A percentile compares a stretch with the other conserved stretches of the same genome.
These are phyloP conservation scores for Carcharodon carcharias DNA, from an alignment of 2,797 vertebrate species.

Conservation along the genomic window DNA sequence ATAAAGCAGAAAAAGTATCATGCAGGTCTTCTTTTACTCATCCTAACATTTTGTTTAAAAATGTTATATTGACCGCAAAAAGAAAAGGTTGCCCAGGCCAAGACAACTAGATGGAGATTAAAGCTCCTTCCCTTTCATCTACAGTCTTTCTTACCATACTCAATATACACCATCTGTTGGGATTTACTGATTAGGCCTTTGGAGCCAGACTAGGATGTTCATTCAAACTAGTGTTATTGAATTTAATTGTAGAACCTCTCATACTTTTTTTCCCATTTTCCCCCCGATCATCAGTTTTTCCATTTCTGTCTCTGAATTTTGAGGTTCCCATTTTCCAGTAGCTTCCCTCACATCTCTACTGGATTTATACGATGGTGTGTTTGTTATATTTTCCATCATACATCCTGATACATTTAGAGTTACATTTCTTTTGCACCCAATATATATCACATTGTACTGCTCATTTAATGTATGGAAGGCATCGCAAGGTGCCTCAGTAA, in stretches of 20 bases:
- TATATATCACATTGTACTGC: background rate
- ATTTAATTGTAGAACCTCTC: background rate
- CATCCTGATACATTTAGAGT: background rate
- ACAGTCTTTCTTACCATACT: background rate
- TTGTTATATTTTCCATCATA: background rate
- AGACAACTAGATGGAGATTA: background rate
- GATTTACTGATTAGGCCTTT: background rate
- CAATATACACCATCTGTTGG: background rate
- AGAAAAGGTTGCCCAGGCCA: background rate
- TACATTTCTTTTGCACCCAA: background rate
- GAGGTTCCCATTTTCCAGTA: background rate
- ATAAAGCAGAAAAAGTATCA: background rate
- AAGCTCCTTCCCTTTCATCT: background rate
- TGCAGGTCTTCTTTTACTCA: background rate
- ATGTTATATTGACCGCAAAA: too few relatives aligned
- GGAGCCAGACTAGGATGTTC: background rate
- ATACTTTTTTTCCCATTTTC: background rate
- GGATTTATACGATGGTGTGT: background rate
- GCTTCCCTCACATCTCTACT: background rate
- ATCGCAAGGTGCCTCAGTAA: background rate
- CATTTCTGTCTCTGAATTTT: too few relatives aligned
- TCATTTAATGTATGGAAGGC: background rate
- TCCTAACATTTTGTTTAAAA: too few relatives aligned
- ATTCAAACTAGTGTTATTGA: background rate
- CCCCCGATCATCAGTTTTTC: background rate